Conservation (phyloP, 2,888 invertebrate species). For the Maniola hyperantus region DNA sequence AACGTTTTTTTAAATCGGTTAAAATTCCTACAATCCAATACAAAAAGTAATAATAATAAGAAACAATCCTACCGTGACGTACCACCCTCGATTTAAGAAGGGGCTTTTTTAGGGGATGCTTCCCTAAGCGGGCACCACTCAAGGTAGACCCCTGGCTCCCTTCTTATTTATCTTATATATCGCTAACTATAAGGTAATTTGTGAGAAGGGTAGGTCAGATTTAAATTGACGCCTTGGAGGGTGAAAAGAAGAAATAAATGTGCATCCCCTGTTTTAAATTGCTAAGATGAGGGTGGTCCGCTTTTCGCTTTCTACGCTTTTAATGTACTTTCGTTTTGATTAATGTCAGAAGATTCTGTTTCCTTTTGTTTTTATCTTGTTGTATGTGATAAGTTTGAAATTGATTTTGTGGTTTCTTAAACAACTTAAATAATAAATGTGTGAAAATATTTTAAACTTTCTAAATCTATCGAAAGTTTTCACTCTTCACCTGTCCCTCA, state of each 20-base stretch:
- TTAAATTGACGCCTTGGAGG: slow-evolving; percentile 48
- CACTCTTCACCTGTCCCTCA: too few relatives aligned
- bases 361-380: slow-evolving; percentile 9
- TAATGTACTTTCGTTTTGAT: slow-evolving; percentile 24
- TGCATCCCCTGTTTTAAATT: slow-evolving; percentile 71
- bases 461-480: too few relatives aligned
- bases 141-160: slow-evolving; percentile 48
- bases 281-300: slow-evolving; percentile 40
- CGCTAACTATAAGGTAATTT: slow-evolving; percentile 30
- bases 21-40: slow-evolving; percentile 27
- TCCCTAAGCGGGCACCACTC: slow-evolving; percentile 50
- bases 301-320: slow-evolving; percentile 28
- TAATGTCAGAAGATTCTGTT: slow-evolving; percentile 8
- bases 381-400: background rate
- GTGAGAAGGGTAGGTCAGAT: slow-evolving; percentile 43
- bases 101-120: slow-evolving; percentile 62
- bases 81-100: slow-evolving; percentile 62
- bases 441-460: too few relatives aligned
- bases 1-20: too few relatives aligned
- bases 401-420: too few relatives aligned
- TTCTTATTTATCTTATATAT: slow-evolving; percentile 35
- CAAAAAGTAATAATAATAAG: slow-evolving; percentile 53
- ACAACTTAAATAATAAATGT: too few relatives aligned
- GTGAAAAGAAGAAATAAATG: slow-evolving; percentile 72
- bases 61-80: slow-evolving; percentile 52